A percentile compares a stretch with the other conserved stretches of the same genome.
Conservation (phyloP, 2,113 vertebrate species). For the Trinectes maculatus region DNA sequence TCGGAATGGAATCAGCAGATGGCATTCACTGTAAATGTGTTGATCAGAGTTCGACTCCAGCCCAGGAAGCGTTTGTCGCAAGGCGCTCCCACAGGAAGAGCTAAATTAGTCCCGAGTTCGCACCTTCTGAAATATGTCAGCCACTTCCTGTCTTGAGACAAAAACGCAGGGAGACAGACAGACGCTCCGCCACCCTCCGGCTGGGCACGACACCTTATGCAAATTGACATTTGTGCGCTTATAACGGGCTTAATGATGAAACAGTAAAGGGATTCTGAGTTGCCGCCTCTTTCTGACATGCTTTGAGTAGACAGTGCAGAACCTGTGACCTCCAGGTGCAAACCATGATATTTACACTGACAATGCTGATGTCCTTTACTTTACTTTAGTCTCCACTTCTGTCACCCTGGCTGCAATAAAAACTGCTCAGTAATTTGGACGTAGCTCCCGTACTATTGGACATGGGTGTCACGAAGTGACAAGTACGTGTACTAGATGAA, state of each 20-base stretch:
- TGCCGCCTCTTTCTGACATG: slow-evolving; percentile 42
- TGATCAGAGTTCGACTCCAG: slow-evolving; percentile 59
- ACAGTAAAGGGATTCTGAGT: slow-evolving; percentile 61
- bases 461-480: slow-evolving; percentile 3
- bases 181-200: slow-evolving; percentile 42
- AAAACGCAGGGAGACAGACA: slow-evolving; percentile 61
- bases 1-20: slow-evolving; percentile 56
- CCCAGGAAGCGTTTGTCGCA: slow-evolving; percentile 43
- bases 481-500: neutral
- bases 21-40: slow-evolving; percentile 44
- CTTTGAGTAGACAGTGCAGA: slow-evolving; percentile 44
- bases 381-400: neutral
- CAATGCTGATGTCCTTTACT: slow-evolving; percentile 13
- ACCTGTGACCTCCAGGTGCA: slow-evolving; percentile 58
- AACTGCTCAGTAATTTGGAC: slow-evolving; percentile 8
- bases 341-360: slow-evolving; percentile 49
- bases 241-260: slow-evolving; percentile 61
- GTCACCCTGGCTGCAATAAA: neutral
- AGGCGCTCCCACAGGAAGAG: slow-evolving; percentile 44
- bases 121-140: slow-evolving; percentile 70
- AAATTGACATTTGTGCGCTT: slow-evolving; percentile 67
- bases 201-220: slow-evolving; percentile 57
- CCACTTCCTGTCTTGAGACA: slow-evolving; percentile 65
- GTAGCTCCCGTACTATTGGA: neutral
- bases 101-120: slow-evolving; percentile 68